These are phyloP conservation scores for Xestia ashworthii DNA, from an alignment of 2,888 invertebrate genomes.

Conservation along the genomic window DNA sequence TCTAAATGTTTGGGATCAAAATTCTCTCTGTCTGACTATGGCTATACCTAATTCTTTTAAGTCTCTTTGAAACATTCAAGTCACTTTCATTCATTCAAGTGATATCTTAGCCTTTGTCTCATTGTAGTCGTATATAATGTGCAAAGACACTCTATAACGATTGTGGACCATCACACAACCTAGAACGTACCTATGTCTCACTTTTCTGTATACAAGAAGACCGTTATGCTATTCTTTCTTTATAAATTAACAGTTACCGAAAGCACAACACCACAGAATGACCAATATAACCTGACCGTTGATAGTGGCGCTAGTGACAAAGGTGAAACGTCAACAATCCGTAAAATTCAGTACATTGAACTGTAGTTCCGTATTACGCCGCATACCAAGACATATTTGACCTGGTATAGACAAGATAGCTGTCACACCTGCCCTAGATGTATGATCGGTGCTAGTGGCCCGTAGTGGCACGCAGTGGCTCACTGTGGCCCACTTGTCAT, in stretches of 20 bases:
- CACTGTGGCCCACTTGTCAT: slow-evolving; percentile 42
- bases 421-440: slow-evolving; percentile 29
- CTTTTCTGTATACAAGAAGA: neutral
- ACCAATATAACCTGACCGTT: slow-evolving; percentile 3
- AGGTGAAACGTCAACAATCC: slow-evolving; percentile 10
- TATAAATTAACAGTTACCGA: slow-evolving; percentile 29
- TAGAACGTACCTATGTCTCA: neutral
- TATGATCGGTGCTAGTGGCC: slow-evolving; percentile 17
- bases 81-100: neutral
- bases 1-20: too few relatives aligned
- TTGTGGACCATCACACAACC: neutral
- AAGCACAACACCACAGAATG: slow-evolving; percentile 1
- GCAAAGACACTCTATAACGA: neutral
- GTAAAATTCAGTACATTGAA: slow-evolving; percentile 25
- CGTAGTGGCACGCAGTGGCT: slow-evolving; percentile 3
- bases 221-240: slow-evolving; percentile 18
- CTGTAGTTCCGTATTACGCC: slow-evolving; percentile 1
- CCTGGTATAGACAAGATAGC: slow-evolving; percentile 19
- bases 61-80: too few relatives aligned
- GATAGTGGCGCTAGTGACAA: slow-evolving; percentile 7
- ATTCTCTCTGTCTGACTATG: too few relatives aligned
- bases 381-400: slow-evolving; percentile 12
- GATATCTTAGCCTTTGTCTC: neutral
- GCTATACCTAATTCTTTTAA: too few relatives aligned
- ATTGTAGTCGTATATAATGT: neutral